These are phyloP conservation scores for Siniperca scherzeri DNA, from an alignment of 2,797 vertebrate genomes.

Conservation along the genomic window DNA sequence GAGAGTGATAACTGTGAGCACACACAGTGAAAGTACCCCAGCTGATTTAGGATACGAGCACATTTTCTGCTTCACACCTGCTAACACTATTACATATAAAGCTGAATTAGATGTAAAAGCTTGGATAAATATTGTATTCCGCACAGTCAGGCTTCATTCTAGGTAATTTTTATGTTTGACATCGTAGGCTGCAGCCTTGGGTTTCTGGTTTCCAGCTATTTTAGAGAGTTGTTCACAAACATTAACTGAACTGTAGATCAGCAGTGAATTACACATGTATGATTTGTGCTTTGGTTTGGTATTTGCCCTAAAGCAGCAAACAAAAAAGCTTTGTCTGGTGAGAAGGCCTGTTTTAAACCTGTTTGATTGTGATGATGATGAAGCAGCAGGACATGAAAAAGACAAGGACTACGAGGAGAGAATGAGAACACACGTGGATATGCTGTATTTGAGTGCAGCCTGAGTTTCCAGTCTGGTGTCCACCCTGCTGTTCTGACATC, in stretches of 20 bases:
- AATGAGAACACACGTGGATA: neutral
- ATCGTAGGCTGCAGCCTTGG: constrained; percentile 12
- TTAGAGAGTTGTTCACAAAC: constrained; percentile 29
- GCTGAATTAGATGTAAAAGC: constrained; percentile 25
- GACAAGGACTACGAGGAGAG: neutral
- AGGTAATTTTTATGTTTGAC: constrained; percentile 12
- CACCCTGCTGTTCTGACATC: constrained; percentile 3
- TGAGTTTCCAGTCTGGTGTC: neutral
- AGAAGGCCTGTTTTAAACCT: constrained; percentile 7
- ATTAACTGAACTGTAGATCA: constrained; percentile 36
- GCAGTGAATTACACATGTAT: neutral
- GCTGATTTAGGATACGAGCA: constrained; percentile 37
- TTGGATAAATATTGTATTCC: constrained; percentile 27
- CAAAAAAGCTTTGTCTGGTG: constrained; percentile 9
- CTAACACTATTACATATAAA: constrained; percentile 6
- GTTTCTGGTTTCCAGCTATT: constrained; percentile 38
- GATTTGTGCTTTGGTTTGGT: constrained; percentile 20
- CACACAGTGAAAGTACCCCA: neutral
- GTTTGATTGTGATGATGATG: neutral
- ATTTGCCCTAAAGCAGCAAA: constrained; percentile 32
- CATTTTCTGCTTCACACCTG: constrained; percentile 25
- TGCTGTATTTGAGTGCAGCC: neutral
- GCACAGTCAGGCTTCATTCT: constrained; percentile 5
- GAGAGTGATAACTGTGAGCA: constrained; percentile 19
- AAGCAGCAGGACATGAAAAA: neutral